A percentile compares a stretch with the other conserved stretches of the same genome.
Evolutionary conservation across 1,140 invertebrate genomes (phyloP).

Genomic region (Drosophila teissieri): DNA sequence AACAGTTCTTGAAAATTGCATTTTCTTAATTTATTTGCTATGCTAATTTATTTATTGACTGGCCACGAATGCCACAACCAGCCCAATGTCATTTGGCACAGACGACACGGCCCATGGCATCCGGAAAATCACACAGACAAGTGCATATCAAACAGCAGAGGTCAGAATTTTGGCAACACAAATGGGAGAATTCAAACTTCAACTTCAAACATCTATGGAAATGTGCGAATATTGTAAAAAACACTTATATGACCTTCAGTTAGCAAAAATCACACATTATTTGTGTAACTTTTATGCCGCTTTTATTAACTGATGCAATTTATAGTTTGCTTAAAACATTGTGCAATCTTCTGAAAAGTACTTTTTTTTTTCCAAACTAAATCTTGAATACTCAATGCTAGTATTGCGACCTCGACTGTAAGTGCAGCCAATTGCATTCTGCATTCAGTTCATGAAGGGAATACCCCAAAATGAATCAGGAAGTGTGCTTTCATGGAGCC

Average conservation of each 20-base stretch:
- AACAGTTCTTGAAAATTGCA: conserved; percentile 80
- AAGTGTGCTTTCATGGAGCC: conserved; percentile 11
- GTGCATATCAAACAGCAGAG: background rate
- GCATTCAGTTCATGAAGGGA: conserved; percentile 24
- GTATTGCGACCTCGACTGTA: background rate
- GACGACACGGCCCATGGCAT: conserved; percentile 6
- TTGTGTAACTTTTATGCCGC: too few relatives aligned
- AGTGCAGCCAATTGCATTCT: conserved; percentile 23
- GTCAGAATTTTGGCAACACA: background rate
- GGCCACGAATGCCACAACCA: conserved; percentile 12
- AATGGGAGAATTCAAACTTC: too few relatives aligned
- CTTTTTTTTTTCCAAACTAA: too few relatives aligned
- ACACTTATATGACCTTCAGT: too few relatives aligned
- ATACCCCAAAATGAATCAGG: conserved; percentile 10
- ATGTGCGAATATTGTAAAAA: too few relatives aligned
- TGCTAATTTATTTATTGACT: conserved; percentile 82
- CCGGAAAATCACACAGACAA: conserved; percentile 8
- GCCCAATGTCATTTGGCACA: conserved; percentile 30
- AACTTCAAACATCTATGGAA: too few relatives aligned
- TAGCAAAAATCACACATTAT: too few relatives aligned
- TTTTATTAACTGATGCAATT: too few relatives aligned
- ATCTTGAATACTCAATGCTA: background rate
- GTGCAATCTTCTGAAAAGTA: too few relatives aligned
- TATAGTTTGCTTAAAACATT: too few relatives aligned
- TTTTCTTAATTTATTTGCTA: conserved; percentile 82